Base-by-base conservation (phyloP, 2,797 vertebrate species). In the Hapalemur alaotrensis region DNA sequence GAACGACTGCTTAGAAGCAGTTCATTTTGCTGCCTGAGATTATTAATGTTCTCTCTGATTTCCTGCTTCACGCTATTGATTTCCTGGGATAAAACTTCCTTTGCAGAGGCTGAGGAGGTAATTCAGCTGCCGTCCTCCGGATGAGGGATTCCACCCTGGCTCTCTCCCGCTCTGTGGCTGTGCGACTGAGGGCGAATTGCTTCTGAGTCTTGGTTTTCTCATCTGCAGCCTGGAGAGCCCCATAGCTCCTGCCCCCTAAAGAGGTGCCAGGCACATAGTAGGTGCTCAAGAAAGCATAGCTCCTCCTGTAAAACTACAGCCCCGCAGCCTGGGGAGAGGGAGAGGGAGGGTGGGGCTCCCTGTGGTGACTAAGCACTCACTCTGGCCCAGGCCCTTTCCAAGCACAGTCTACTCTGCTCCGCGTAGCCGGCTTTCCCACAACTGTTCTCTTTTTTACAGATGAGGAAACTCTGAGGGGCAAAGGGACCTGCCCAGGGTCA, bases 21-120 rank as follows among this genome's bases (percentile, higher is more conserved):
- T 84, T 94, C 90, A 15, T 81, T 94, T 76, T 72, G 59, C 80
- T 86, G 82, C 95, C 89, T 30, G 76, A 48, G 59, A 73, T 95
- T 41, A 95, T 90, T 86, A 90, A 83, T 30, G 76, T 80, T 92
- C 35, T 35, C 76, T 91, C 90, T 61, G 76, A 69, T 73, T 95
- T 90, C 85, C 65, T 69, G 83, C 87, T 86, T 41, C 43, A 50
- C 75, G 5, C 48, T 93, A 20, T 63, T 67, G 83, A 85, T 83
- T 91, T 93, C 86, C 63, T 35, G 41, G 78, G 52, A 30, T 89
- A 82, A 94, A 89, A 50, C 73, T 41, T 35, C 41, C 69, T 61
- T 78, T 46, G 69, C 94, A 35, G 41, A 93, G 82, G 13, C 78
- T 41, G 48, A 83, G 82, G 91, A 92, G 57, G 54, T 65, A 48